Percentiles rank a stretch among this genome's conserved stretches.
Evolutionary conservation across 2,888 invertebrate genomes (phyloP).

Genomic region (Siphlonurus alternatus): DNA sequence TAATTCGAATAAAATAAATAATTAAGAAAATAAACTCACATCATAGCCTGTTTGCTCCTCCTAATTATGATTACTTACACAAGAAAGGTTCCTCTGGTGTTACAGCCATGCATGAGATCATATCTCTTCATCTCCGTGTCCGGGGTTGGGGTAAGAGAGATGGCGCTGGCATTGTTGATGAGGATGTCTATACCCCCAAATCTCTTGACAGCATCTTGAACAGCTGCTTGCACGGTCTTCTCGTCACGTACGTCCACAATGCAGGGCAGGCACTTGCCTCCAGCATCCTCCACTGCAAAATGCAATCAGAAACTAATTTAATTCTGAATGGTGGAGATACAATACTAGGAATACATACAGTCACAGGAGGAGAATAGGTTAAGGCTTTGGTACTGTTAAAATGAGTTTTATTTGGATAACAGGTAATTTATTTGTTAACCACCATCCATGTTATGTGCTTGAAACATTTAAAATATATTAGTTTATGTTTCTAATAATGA

Average conservation of each 20-base stretch:
- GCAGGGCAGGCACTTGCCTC: conserved; percentile 74
- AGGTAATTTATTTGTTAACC: too few relatives aligned
- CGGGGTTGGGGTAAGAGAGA: conserved; percentile 63
- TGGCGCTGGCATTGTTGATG: conserved; percentile 94
- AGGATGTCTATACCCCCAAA: conserved; percentile 94
- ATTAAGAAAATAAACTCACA: too few relatives aligned
- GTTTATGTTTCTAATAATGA: too few relatives aligned
- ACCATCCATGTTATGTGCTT: too few relatives aligned
- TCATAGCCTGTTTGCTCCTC: too few relatives aligned
- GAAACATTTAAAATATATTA: too few relatives aligned
- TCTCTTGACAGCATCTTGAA: conserved; percentile 55
- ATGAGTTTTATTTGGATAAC: conserved; percentile 8
- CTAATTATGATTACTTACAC: conserved; percentile 63
- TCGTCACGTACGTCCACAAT: conserved; percentile 79
- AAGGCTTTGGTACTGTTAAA: too few relatives aligned
- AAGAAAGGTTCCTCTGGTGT: conserved; percentile 87
- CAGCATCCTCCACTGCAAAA: conserved; percentile 60
- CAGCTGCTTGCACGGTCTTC: conserved; percentile 48
- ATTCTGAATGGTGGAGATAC: not conserved
- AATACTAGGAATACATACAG: not conserved
- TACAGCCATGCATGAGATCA: conserved; percentile 90
- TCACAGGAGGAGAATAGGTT: too few relatives aligned
- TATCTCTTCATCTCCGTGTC: conserved; percentile 89
- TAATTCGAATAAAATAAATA: too few relatives aligned
- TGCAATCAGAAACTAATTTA: conserved; percentile 11